Conservation (phyloP, 2,888 invertebrate species). For the Muschampia plurimacula region DNA sequence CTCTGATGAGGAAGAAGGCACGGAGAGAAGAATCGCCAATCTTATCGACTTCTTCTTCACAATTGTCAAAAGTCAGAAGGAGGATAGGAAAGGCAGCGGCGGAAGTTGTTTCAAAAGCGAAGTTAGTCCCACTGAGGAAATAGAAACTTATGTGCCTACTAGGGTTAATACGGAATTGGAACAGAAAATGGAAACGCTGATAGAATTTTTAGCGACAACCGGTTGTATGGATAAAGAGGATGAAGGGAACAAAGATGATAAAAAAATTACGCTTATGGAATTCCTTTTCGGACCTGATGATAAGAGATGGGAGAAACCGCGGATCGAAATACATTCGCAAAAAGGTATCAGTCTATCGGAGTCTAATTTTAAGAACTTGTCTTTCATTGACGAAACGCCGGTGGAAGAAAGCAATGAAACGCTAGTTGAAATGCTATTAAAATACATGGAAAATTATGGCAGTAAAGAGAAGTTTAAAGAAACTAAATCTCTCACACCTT, state of each 20-base stretch:
- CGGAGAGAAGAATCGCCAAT: constrained; percentile 76
- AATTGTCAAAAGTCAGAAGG: constrained; percentile 79
- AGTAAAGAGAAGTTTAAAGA: constrained; percentile 61
- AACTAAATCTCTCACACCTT: constrained; percentile 66
- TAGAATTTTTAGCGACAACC: constrained; percentile 77
- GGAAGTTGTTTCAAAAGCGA: constrained; percentile 78
- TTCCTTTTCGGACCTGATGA: constrained; percentile 77
- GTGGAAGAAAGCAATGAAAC: constrained; percentile 72
- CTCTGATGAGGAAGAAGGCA: constrained; percentile 73
- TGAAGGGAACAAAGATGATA: constrained; percentile 60
- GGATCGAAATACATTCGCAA: constrained; percentile 61
- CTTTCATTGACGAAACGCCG: constrained; percentile 80
- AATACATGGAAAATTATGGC: constrained; percentile 78
- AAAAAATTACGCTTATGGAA: constrained; percentile 80
- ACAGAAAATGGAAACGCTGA: constrained; percentile 80
- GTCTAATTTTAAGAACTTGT: constrained; percentile 67
- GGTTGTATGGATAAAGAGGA: constrained; percentile 74
- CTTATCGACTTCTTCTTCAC: constrained; percentile 82
- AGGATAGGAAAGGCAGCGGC: constrained; percentile 74
- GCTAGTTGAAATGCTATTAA: constrained; percentile 76
- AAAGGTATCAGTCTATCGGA: constrained; percentile 69
- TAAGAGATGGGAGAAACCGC: constrained; percentile 59
- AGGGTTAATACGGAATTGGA: constrained; percentile 75
- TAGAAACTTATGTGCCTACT: constrained; percentile 55
- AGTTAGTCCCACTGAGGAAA: constrained; percentile 66